Percentiles rank a stretch among this genome's conserved stretches.
Conservation (phyloP, 2,888 invertebrate species). For the Brachylomia viminalis region DNA sequence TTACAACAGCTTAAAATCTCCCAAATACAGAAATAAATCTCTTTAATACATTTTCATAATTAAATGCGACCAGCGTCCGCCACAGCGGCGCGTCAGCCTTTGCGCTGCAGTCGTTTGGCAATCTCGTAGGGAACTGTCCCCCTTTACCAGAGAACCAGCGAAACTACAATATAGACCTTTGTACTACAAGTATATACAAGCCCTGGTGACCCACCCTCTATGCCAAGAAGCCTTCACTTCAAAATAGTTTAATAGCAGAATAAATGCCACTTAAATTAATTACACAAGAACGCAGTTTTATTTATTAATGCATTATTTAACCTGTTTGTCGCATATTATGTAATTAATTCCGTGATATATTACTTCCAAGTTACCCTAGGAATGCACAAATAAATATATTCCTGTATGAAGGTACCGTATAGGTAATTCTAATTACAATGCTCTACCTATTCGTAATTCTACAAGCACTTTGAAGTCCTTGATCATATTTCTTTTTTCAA, state of each 20-base stretch:
- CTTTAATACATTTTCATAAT: neutral
- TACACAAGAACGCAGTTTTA: conserved; percentile 19
- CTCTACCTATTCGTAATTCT: conserved; percentile 7
- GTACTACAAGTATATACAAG: neutral
- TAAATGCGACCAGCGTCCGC: neutral
- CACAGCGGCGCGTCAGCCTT: conserved; percentile 8
- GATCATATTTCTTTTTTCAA: conserved; percentile 9
- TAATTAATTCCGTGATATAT: conserved; percentile 29
- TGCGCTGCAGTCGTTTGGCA: conserved; percentile 21
- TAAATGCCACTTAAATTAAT: conserved; percentile 20
- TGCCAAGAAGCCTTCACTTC: neutral
- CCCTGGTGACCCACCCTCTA: neutral
- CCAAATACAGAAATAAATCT: neutral
- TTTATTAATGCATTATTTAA: conserved; percentile 36
- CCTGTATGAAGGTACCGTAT: neutral
- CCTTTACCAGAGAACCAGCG: neutral
- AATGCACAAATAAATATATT: conserved; percentile 23
- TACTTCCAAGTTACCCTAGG: conserved; percentile 25
- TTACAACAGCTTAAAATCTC: neutral
- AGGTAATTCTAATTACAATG: neutral
- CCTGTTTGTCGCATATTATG: conserved; percentile 5
- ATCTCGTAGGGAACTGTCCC: neutral
- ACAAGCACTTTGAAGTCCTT: conserved; percentile 2
- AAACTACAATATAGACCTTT: conserved; percentile 3
- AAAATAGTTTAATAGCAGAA: conserved; percentile 26